These are phyloP conservation scores for Saguinus midas DNA, from an alignment of 2,113 vertebrate genomes.

Conservation along the genomic window DNA sequence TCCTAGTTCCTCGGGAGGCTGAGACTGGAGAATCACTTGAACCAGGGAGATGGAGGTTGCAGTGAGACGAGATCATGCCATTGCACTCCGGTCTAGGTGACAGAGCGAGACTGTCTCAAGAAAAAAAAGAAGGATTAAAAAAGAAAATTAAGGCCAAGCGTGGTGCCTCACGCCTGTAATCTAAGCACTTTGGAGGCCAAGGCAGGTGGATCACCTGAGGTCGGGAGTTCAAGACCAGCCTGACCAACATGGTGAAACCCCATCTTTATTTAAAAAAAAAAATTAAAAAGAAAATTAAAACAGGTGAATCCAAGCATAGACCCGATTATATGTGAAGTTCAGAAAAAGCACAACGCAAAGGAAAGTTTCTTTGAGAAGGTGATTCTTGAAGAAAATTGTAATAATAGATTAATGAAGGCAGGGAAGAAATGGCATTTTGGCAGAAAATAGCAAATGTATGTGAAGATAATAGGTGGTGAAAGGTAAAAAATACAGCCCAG, in stretches of 20 bases:
- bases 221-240: no score
- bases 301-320: not conserved
- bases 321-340: not conserved
- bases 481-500: not conserved
- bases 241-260: no score
- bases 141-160: no score
- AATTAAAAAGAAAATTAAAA: not conserved
- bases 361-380: not conserved
- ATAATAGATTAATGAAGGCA: not conserved
- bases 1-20: no score
- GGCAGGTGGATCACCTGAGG: no score
- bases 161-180: no score
- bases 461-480: not conserved
- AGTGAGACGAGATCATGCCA: no score
- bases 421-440: not conserved
- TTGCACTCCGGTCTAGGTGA: no score
- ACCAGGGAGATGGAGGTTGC: no score
- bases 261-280: not conserved
- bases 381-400: not conserved
- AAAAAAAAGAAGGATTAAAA: not conserved
- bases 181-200: no score
- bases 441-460: not conserved
- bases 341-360: not conserved
- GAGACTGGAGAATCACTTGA: no score
- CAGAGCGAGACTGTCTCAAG: no score